Base-by-base conservation (phyloP, 2,888 invertebrate genomes). In the Tupiocoris notatus region DNA sequence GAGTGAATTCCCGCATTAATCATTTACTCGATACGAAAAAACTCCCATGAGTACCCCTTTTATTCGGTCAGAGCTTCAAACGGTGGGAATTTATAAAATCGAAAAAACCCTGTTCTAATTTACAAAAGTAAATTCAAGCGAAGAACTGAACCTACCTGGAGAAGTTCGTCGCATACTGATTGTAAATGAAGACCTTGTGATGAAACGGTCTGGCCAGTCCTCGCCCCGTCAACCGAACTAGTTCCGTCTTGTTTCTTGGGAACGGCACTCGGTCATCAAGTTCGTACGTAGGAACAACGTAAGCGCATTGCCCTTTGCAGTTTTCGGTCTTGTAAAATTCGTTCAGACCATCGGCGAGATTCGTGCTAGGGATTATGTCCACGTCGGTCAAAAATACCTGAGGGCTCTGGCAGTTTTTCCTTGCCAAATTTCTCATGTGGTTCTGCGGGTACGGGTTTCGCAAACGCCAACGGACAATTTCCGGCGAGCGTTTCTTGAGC, bases 131-230 rank as follows among this genome's bases (percentile, higher is more conserved):
- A n/a, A n/a, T n/a, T n/a, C n/a, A n/a, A n/a, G n/a, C n/a, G n/a
- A n/a, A n/a, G n/a, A n/a, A n/a, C n/a, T n/a, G 12, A 39, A 83
- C 86, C 86, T 82, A 93, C 94, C 90, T 91, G 56, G 93, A 89
- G 84, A 95, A 94, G 85, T 96, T 95, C 0, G 95, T 95, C 3
- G 95, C 95, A 82, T 89, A 94, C 84, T 96, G 95, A 84, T 95
- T 95, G 84, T 93, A 93, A 81, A 94, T 93, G 84, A 95, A 95
- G 78, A 95, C 93, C 85, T 94, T 94, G 82, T 93, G 90, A 83
- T 95, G 95, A 83, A 95, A 95, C 0, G 95, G 95, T 83, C 94
- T 88, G 0, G 95, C 95, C 66, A 94, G 85, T 70, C 92, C 93
- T 82, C 92, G 92, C 81, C 88, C 89, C 0, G 92, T 91, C 78